phyloP scores from a whole-genome alignment of 2,888 invertebrate genomes.

The Serripes groenlandicus region DNA sequence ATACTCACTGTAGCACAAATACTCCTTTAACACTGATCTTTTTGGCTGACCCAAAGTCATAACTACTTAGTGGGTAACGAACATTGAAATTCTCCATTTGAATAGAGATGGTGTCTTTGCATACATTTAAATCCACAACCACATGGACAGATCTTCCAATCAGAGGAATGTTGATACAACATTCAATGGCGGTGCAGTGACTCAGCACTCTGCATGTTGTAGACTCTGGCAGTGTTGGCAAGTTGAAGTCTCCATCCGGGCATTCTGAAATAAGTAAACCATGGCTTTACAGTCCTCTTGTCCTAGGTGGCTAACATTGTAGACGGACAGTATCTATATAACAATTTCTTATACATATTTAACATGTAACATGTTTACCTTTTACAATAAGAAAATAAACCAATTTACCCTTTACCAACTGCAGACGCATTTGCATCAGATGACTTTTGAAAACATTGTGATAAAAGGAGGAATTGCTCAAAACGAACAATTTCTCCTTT shows the following conservation, averaged over 20 bases:
- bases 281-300: not conserved
- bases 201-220: slow-evolving; percentile 50
- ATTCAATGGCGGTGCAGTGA: slow-evolving; percentile 61
- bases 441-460: too few relatives aligned
- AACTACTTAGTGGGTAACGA: slow-evolving; percentile 19
- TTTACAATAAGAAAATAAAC: too few relatives aligned
- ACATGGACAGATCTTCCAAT: slow-evolving; percentile 46
- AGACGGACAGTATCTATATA: too few relatives aligned
- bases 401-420: too few relatives aligned
- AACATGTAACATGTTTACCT: too few relatives aligned
- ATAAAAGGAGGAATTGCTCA: too few relatives aligned
- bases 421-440: too few relatives aligned
- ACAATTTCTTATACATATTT: too few relatives aligned
- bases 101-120: slow-evolving; percentile 45
- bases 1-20: slow-evolving; percentile 30
- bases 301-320: too few relatives aligned
- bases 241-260: not conserved
- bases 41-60: slow-evolving; percentile 37
- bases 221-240: slow-evolving; percentile 43
- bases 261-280: slow-evolving; percentile 47
- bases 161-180: slow-evolving; percentile 57
- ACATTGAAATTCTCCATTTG: slow-evolving; percentile 34
- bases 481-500: too few relatives aligned
- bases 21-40: slow-evolving; percentile 37
- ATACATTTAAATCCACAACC: slow-evolving; percentile 56